Conservation (phyloP, 2,797 vertebrate genomes). For the Petrocephalus sullivani region DNA sequence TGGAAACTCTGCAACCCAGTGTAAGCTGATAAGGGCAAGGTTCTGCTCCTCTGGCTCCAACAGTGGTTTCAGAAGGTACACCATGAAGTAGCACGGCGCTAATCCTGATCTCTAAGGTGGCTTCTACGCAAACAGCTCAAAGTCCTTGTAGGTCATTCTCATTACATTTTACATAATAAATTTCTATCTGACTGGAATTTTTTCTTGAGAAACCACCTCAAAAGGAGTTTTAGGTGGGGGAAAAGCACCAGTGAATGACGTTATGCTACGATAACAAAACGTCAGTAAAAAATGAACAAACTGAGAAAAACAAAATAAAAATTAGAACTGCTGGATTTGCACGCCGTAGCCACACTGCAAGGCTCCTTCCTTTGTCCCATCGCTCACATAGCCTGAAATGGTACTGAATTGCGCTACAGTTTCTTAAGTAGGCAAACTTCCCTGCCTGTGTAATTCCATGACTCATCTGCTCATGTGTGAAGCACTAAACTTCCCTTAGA, state of each 20-base stretch:
- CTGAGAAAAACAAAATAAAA: background rate
- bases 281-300: background rate
- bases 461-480: constrained; percentile 1
- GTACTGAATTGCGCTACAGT: background rate
- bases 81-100: background rate
- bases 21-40: background rate
- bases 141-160: background rate
- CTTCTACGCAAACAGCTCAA: background rate
- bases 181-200: background rate
- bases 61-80: background rate
- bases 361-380: background rate
- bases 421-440: background rate
- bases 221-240: background rate
- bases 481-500: background rate
- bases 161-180: background rate
- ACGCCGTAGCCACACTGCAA: background rate
- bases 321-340: background rate
- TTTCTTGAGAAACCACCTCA: background rate
- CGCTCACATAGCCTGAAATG: background rate
- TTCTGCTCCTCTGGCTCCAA: background rate
- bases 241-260: background rate
- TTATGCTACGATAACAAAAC: background rate
- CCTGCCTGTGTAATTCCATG: constrained; percentile 12
- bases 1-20: background rate
- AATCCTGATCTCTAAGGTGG: background rate